These are phyloP conservation scores for Lithophane socia DNA, from an alignment of 2,888 invertebrate species.

Conservation along the genomic window DNA sequence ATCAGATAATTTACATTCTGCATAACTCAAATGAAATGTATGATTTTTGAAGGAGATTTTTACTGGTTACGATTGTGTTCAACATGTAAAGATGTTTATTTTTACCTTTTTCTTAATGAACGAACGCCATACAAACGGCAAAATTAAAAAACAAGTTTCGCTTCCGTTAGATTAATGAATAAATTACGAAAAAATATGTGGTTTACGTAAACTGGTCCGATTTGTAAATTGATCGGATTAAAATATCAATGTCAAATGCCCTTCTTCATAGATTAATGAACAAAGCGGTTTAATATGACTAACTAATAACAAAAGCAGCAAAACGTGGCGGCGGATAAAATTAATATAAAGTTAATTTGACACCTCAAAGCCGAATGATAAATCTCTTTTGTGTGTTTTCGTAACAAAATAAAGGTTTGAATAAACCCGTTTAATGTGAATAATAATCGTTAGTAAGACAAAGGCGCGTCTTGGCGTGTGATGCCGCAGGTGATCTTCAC, in stretches of 20 bases:
- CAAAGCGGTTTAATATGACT: conserved; percentile 16
- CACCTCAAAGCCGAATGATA: conserved; percentile 34
- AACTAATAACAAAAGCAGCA: conserved; percentile 32
- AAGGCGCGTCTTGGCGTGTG: conserved; percentile 53
- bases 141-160: conserved; percentile 45
- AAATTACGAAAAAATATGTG: conserved; percentile 7
- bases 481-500: conserved; percentile 72
- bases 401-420: conserved; percentile 32
- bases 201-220: conserved; percentile 40
- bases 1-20: conserved; percentile 64
- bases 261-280: conserved; percentile 49
- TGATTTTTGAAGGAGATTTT: background rate
- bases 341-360: conserved; percentile 38
- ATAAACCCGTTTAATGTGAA: conserved; percentile 21
- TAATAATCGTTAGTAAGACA: conserved; percentile 49
- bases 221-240: conserved; percentile 48
- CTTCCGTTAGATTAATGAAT: conserved; percentile 43
- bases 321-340: conserved; percentile 16
- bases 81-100: background rate
- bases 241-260: conserved; percentile 61
- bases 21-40: conserved; percentile 37
- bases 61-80: background rate
- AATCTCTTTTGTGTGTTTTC: conserved; percentile 44
- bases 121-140: conserved; percentile 5
- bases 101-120: background rate